Base-by-base conservation (phyloP, 35 echinoderm and acorn worm species). In the Apostichopus parvimensis region DNA sequence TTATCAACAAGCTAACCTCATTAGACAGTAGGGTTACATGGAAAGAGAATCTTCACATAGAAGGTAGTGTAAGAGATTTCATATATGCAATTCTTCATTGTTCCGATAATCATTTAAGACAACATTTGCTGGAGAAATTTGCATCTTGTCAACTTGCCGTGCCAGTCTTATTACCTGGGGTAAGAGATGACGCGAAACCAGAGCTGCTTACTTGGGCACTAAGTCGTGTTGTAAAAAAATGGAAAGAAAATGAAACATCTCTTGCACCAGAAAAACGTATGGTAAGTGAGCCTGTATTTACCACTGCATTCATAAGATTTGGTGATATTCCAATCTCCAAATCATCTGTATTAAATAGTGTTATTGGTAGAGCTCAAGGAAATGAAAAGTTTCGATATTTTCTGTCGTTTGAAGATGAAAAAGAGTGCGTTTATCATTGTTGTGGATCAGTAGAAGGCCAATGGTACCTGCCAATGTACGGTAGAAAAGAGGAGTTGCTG, bases 291-390 rank as follows among this genome's bases (percentile, higher is more conserved):
- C 86, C 58, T 6, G 6, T 71, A 0, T 88, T 88, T 8, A 88
- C 60, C 2, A 56, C 61, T 26, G 86, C 60, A 11, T 88, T 88
- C 56, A 9, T 88, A 5, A 88, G 86, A 25, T 6, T 88, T 14
- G 86, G 86, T 14, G 13, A 73, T 57, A 17, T 88, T 21, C 18
- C 86, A 72, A 17, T 88, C 8, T 88, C 86, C 8, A 88, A 88
- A 28, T 88, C 86, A 4, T 45, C 5, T 34, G 61, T 88, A 26
- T 2, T 88, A 54, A 88, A 88, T 24, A 88, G 73, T 45, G 22
- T 88, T 0, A 22, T 88, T 23, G 86, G 86, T 7, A 88, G 86
- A 71, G 86, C 86, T 11, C 86, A 88, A 25, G 56, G 86, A 0
- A 88, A 88, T 34, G 23, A 8, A 26, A 1, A 4, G 2, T 59